Evolutionary conservation across 1,140 invertebrate species (phyloP).

Genomic region (Leptinotarsa lineolata): DNA sequence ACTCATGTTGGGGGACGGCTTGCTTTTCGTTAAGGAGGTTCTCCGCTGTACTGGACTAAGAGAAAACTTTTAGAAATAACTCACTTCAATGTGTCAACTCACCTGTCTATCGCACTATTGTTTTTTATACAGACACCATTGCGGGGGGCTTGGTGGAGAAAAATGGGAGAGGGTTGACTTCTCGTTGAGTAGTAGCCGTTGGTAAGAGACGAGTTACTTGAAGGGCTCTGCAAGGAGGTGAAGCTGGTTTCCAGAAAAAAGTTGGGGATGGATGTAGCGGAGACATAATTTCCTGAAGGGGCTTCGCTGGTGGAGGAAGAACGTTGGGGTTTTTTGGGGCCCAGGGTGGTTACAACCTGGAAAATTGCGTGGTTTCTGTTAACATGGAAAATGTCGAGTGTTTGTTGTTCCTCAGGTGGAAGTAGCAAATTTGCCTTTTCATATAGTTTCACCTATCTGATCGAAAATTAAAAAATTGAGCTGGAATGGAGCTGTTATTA

Average conservation of each 20-base stretch:
- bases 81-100: neutral
- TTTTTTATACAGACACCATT: neutral
- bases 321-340: conserved; percentile 72
- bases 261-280: conserved; percentile 58
- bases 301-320: conserved; percentile 47
- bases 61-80: no score
- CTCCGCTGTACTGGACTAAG: neutral
- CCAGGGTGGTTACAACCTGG: conserved; percentile 76
- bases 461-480: no score
- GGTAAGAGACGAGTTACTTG: conserved; percentile 57
- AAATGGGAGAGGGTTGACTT: conserved; percentile 50
- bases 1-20: neutral
- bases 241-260: conserved; percentile 78
- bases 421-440: no score
- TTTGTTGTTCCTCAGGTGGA: no score
- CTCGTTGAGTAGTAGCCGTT: conserved; percentile 52
- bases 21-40: neutral
- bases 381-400: no score
- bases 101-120: neutral
- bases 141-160: conserved; percentile 23
- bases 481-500: no score
- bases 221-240: conserved; percentile 66
- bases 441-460: no score
- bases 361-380: neutral
- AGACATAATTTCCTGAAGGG: conserved; percentile 46